Base-by-base conservation (phyloP, 2,888 invertebrate genomes). In the Lochmaea crataegi region DNA sequence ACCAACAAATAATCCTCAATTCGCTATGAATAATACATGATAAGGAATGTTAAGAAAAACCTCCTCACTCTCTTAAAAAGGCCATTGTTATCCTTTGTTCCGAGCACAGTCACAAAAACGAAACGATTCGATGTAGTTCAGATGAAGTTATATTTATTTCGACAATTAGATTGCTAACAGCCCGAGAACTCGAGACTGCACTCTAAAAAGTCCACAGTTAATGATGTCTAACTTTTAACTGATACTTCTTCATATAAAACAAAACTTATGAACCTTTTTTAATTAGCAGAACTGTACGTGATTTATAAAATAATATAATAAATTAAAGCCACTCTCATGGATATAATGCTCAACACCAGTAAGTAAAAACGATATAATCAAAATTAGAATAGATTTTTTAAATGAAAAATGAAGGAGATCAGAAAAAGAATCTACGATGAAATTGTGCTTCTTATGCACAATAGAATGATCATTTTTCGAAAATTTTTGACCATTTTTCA, bases 81-180 rank as follows among this genome's bases (percentile, higher is more conserved):
- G 77, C 78, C 80, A 80, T 81, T 81, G 81, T 80, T 80, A 77
- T 80, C 77, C 80, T 79, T 80, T 79, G 78, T 75, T 73, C 71
- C 66, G 71, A 71, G 66, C 71, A 68, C 64, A 64, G 67, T 74
- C 75, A 75, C 74, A 77, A 77, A 76, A 79, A 78, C 76, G 75
- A 74, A 75, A 79, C 73, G 65, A 56, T 73, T 75, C 69, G 72
- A 72, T 77, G 76, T 76, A 77, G 74, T 76, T 75, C 72, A 70
- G 77, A 80, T 81, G 78, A 80, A 81, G 80, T 81, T 81, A 80
- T 81, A 81, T 80, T 78, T 80, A 79, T 78, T 80, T 79, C 75
- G 77, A 80, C 79, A 78, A 80, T 80, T 80, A 79, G 76, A 79
- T 16, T 48, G 48, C 58, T 48, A 48, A 68, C 18, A 68, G 26